A percentile compares a stretch with the other conserved stretches of the same genome.
These are phyloP conservation scores for Prionace glauca DNA, from an alignment of 2,797 vertebrate genomes.

Conservation along the genomic window DNA sequence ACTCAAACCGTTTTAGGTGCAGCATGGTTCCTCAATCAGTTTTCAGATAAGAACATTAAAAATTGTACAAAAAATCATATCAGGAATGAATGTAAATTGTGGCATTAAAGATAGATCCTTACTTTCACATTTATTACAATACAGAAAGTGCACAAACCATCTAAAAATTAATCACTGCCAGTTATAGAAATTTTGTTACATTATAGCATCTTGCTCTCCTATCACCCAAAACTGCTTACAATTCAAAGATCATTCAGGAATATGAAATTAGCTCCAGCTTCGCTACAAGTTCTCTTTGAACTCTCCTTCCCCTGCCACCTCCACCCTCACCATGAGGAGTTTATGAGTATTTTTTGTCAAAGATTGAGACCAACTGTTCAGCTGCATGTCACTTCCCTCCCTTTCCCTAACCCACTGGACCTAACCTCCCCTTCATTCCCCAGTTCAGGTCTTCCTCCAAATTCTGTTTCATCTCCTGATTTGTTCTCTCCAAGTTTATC, in stretches of 20 bases:
- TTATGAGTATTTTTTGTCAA: not conserved
- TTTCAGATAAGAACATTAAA: slow-evolving; percentile 37
- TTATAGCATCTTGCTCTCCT: no score
- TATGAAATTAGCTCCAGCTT: not conserved
- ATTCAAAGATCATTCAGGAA: not conserved
- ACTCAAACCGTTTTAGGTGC: slow-evolving; percentile 33
- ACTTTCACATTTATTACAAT: not conserved
- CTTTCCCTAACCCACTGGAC: not conserved
- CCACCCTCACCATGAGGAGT: not conserved
- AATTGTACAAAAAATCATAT: not conserved
- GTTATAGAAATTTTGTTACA: not conserved
- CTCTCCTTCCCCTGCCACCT: not conserved
- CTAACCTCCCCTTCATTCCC: not conserved
- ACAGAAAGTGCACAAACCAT: not conserved
- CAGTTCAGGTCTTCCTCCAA: not conserved
- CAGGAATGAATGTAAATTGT: not conserved
- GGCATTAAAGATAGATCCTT: not conserved
- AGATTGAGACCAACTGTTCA: not conserved
- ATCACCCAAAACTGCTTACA: not conserved
- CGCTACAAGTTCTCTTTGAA: not conserved
- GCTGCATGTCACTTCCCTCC: not conserved
- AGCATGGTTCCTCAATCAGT: slow-evolving; percentile 41
- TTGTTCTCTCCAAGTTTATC: not conserved
- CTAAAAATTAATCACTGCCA: slow-evolving; percentile 19
- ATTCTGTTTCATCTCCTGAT: not conserved